Evolutionary conservation across 2,888 invertebrate species (phyloP).

Genomic region (Megamerina dolium): DNA sequence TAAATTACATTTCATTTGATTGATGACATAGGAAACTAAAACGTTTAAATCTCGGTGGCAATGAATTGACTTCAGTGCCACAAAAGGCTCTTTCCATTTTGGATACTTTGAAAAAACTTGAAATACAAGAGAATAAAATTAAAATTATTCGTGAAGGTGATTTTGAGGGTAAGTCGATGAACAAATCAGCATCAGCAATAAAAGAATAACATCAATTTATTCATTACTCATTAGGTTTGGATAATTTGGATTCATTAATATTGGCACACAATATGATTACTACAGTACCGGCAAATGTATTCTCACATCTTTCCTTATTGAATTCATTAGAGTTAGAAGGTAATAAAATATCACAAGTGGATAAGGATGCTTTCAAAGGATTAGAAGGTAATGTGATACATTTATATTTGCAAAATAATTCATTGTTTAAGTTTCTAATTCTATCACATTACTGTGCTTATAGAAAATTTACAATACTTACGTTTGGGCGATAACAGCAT

Average conservation of each 20-base stretch:
- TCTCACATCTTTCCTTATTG: conserved; percentile 71
- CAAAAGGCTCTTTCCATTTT: conserved; percentile 74
- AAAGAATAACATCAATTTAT: background rate
- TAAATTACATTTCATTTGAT: background rate
- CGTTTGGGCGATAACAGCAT: conserved; percentile 84
- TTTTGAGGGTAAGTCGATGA: conserved; percentile 64
- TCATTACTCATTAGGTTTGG: conserved; percentile 58
- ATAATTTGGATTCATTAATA: conserved; percentile 75
- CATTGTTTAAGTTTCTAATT: background rate
- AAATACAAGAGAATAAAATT: conserved; percentile 82
- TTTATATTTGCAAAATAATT: background rate
- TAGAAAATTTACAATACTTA: conserved; percentile 85
- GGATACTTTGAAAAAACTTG: conserved; percentile 75
- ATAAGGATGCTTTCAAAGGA: conserved; percentile 79
- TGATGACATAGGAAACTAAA: conserved; percentile 81
- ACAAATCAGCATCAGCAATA: background rate
- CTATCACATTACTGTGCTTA: conserved; percentile 25
- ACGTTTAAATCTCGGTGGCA: conserved; percentile 78
- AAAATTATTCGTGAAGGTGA: conserved; percentile 72
- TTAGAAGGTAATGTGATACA: conserved; percentile 65
- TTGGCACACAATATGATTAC: conserved; percentile 79
- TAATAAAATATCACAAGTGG: conserved; percentile 73
- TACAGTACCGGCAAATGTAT: conserved; percentile 73
- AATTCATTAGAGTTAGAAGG: conserved; percentile 86
- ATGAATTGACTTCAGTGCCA: conserved; percentile 70